Evolutionary conservation across 1,140 invertebrate species (phyloP), one percentile per base, ranked within the genome.

Genomic region (Leptinotarsa texana): DNA sequence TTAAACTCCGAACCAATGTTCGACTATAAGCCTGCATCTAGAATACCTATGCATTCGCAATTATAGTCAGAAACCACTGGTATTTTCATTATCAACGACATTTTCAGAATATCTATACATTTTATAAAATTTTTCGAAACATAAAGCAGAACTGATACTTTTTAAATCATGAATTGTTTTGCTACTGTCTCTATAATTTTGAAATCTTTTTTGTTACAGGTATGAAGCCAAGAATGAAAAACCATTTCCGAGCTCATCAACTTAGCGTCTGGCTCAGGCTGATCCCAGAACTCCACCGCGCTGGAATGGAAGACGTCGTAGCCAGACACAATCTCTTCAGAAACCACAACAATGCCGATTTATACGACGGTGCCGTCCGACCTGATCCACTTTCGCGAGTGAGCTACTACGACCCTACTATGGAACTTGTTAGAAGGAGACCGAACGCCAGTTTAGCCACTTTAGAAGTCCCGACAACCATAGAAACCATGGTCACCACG

Each of bases 241-340:
- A 97, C 85, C 97, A 98, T 85, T 98, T 96, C 86, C 89, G 96
- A 24, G 95, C 95, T 15, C 95, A 96, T 86, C 95, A 97, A 82
- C 87, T 98, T 22, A 97, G 96, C 4, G 95, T 98, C 65, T 98
- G 97, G 97, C 86, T 96, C 15, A 91, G 95, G 57, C 89, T 98
- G 11, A 94, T 99, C 63, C 97, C 97, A 0, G 95, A 97, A 84
- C 89, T 98, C 17, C 96, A 98, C 86, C 87, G 93, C 62, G 93
- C 93, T 0, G 94, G 94, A 17, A 95, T 95, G 92, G 93, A 95
- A 80, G 93, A 95, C 84, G 93, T 94, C 21, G 92, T 93, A 73
- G 91, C 93, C 15, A 88, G 91, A 74, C 94, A 95, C 86, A 95
- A 95, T 86, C 88, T 95, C 62, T 95, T 96, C 84, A 88, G 91